A percentile compares a stretch with the other conserved stretches of the same genome.
Conservation (phyloP, 1,140 invertebrate genomes). For the Orchestia grillus region DNA sequence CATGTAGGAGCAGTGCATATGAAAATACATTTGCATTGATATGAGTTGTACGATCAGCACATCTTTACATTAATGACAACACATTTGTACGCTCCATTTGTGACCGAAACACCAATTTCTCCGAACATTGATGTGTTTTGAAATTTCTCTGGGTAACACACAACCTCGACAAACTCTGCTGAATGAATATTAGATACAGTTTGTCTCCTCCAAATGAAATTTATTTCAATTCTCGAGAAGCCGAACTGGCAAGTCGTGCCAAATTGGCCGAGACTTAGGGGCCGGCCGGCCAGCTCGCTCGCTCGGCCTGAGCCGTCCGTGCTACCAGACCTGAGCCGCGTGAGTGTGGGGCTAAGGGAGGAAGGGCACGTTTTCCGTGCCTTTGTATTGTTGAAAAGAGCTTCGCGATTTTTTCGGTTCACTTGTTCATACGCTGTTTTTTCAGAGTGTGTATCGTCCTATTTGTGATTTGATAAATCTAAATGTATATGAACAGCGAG, state of each 20-base stretch:
- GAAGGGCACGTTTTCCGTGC: too few relatives aligned
- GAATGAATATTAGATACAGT: background rate
- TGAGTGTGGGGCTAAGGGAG: too few relatives aligned
- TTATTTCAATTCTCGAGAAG: background rate
- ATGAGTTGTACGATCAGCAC: too few relatives aligned
- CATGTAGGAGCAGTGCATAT: too few relatives aligned
- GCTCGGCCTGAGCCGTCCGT: background rate
- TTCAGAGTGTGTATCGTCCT: background rate
- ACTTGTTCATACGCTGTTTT: background rate
- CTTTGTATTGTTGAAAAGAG: background rate
- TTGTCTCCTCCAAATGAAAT: background rate
- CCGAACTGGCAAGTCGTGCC: background rate
- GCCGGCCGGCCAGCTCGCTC: background rate
- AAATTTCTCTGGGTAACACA: background rate
- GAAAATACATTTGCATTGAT: too few relatives aligned
- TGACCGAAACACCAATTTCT: background rate
- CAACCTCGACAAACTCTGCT: background rate
- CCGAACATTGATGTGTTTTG: background rate
- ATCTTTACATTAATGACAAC: too few relatives aligned
- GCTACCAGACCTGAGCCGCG: background rate
- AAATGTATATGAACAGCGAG: too few relatives aligned
- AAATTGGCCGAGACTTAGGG: background rate
- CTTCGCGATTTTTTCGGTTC: background rate
- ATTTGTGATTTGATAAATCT: background rate
- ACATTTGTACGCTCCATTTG: too few relatives aligned